Base-by-base conservation (phyloP, 1,140 invertebrate genomes). In the Drosophila littoralis region DNA sequence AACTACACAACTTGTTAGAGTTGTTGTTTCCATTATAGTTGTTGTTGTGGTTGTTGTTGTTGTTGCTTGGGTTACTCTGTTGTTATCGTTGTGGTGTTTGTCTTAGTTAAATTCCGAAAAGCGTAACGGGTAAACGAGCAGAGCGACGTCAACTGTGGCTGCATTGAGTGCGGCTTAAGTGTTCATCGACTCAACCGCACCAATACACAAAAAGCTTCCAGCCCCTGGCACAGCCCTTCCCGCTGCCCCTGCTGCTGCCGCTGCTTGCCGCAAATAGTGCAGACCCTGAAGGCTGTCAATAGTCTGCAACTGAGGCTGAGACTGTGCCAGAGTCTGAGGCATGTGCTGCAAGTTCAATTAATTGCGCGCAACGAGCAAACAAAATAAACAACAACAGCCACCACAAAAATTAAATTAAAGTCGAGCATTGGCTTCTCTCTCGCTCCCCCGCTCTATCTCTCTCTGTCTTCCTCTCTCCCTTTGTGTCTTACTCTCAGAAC, bases 331-430 rank as follows among this genome's bases (percentile, higher is more conserved):
- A n/a, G 57, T 76, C 70, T 60, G 33, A 42, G 68, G 63, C 59
- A 79, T 68, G 59, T 72, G 77, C 82, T 86, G 82, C 86, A 90
- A 90, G 88, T 90, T 90, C 88, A 90, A 90, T 90, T 90, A 90
- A 90, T 90, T 90, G 88, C 88, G 88, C 88, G 82, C 82, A 90
- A 77, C 79, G 79, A 82, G 79, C 79, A 90, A 80, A 86, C 82
- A 88, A 82, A 69, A 80, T 67, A 68, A 77, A 74, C 79, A 76
- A 67, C 65, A 79, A 58, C 65, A 66, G 79, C 74, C 83, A 86
- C 88, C 88, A 75, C 88, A 90, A 90, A 90, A 90, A 90, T 90
- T 90, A 90, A 90, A 90, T 90, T 90, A 90, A 90, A 90, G 83
- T 90, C 71, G 88, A 86, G 75, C 81, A 73, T 52, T 54, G 60